Conservation (phyloP, 2,888 invertebrate species). For the Steinernema hermaphroditum region DNA sequence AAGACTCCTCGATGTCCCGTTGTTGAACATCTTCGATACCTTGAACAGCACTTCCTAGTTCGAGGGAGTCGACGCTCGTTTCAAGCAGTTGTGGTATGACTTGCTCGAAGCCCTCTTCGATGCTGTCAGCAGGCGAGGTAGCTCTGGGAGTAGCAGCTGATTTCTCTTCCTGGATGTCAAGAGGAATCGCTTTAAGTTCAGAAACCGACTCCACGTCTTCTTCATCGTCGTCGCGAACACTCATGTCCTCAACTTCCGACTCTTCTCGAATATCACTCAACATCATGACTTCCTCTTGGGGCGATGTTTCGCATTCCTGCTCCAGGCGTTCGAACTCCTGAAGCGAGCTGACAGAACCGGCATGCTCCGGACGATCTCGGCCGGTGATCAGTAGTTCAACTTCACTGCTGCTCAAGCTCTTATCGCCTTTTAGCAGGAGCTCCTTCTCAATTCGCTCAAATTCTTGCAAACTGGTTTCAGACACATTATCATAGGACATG, state of each 20-base stretch:
- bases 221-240: conserved; percentile 63
- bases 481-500: conserved; percentile 55
- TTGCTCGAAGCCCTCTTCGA: conserved; percentile 34
- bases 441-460: conserved; percentile 64
- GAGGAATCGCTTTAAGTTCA: conserved; percentile 26
- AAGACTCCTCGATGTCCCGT: conserved; percentile 40
- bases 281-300: conserved; percentile 63
- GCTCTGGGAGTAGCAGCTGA: conserved; percentile 33
- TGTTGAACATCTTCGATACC: neutral
- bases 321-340: conserved; percentile 64
- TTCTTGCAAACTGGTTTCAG: conserved; percentile 59
- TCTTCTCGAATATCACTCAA: conserved; percentile 65
- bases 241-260: conserved; percentile 66
- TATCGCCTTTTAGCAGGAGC: conserved; percentile 51
- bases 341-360: conserved; percentile 60
- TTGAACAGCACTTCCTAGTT: neutral
- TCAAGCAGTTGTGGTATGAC: conserved; percentile 38
- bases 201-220: conserved; percentile 44
- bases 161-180: conserved; percentile 31
- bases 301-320: conserved; percentile 36
- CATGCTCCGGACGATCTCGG: neutral
- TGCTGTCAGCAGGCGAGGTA: conserved; percentile 33
- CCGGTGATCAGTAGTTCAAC: conserved; percentile 49
- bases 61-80: conserved; percentile 48
- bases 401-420: conserved; percentile 55